Evolutionary conservation across 2,888 invertebrate genomes (phyloP).

Genomic region (Cephus rjabovi): DNA sequence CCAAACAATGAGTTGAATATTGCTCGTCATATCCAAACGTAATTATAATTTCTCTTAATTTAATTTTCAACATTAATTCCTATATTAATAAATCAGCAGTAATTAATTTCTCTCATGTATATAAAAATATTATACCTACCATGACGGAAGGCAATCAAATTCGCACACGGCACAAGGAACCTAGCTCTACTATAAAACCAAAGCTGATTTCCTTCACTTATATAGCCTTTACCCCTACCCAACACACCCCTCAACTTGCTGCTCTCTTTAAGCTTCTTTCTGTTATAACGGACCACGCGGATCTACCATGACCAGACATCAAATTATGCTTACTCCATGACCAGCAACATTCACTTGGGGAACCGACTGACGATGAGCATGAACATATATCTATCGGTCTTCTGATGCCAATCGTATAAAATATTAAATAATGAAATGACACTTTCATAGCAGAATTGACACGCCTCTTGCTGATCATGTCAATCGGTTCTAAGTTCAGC

Average conservation of each 20-base stretch:
- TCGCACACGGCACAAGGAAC: slow-evolving; percentile 44
- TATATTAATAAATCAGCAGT: background rate
- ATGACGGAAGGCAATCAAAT: slow-evolving; percentile 20
- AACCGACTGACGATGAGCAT: slow-evolving; percentile 14
- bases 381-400: slow-evolving; percentile 2
- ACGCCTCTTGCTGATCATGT: slow-evolving; percentile 5
- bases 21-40: background rate
- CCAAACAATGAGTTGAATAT: background rate
- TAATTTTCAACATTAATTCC: background rate
- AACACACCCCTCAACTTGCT: background rate
- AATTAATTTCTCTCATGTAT: background rate
- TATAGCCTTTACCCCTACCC: slow-evolving; percentile 62
- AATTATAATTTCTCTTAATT: background rate
- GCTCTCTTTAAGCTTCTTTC: background rate
- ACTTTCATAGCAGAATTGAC: slow-evolving; percentile 34
- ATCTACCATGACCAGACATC: background rate
- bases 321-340: slow-evolving; percentile 18
- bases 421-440: slow-evolving; percentile 26
- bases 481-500: background rate
- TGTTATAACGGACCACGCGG: background rate
- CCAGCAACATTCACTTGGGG: slow-evolving; percentile 21
- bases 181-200: slow-evolving; percentile 58
- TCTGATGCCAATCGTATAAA: background rate
- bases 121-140: slow-evolving; percentile 19
- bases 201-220: slow-evolving; percentile 55